phyloP scores from a whole-genome alignment of 1,140 invertebrate genomes.

The Zeugodacus cucurbitae region DNA sequence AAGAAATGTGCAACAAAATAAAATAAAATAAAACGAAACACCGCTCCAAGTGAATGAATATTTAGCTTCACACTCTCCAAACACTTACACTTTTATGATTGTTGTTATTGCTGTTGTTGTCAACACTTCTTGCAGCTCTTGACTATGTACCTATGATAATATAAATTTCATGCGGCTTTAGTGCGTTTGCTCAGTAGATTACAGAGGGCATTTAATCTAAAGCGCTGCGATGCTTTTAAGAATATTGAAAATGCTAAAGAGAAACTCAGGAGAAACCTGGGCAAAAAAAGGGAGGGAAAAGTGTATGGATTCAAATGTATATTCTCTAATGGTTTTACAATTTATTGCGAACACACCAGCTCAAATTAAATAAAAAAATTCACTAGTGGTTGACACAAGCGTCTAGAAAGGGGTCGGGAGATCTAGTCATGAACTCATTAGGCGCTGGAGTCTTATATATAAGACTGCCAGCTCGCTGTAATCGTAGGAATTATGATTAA shows the following conservation, averaged over 20 bases:
- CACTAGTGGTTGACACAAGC: background rate
- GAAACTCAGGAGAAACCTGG: background rate
- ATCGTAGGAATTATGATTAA: too few relatives aligned
- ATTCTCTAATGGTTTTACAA: too few relatives aligned
- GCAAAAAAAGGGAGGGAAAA: background rate
- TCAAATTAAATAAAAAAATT: too few relatives aligned
- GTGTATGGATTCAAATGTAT: background rate
- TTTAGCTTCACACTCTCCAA: background rate
- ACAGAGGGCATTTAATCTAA: background rate
- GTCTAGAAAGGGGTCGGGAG: too few relatives aligned
- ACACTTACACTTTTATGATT: background rate
- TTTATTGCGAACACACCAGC: too few relatives aligned
- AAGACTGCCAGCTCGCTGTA: too few relatives aligned
- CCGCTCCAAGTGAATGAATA: constrained; percentile 7
- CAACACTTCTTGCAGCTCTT: background rate
- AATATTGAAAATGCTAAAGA: too few relatives aligned
- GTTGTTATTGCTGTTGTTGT: background rate
- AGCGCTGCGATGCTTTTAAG: background rate
- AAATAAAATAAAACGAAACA: background rate
- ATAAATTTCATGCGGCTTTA: background rate
- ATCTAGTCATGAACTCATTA: too few relatives aligned
- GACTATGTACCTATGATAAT: too few relatives aligned
- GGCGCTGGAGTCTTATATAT: too few relatives aligned
- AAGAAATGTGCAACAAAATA: background rate
- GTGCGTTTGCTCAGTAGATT: background rate